Base-by-base conservation (phyloP, 2,113 vertebrate species). In the Stegostoma tigrinum region DNA sequence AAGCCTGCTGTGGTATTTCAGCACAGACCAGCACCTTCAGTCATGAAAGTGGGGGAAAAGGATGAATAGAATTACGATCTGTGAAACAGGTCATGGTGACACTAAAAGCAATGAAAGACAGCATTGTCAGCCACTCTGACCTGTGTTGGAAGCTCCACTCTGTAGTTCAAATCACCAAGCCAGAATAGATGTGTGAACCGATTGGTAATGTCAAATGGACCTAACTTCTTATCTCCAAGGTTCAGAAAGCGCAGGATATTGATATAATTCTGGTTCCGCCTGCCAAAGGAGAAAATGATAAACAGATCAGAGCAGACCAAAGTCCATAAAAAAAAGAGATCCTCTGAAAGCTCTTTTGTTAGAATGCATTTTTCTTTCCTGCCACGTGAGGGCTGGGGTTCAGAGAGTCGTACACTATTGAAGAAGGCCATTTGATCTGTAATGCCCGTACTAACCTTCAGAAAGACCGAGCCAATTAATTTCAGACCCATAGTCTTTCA, bases 101-200 rank as follows among this genome's bases (percentile, higher is more conserved):
- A 21, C 45, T 34, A n/a, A 27, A 61, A 14, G 52, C 48, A 89
- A 55, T 89, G 48, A 55, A 5, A 30, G 14, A 34, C 19, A n/a
- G 34, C 10, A 5, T 30, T 19, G 27, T 34, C 78, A 38, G 72
- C 78, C 0, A 27, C 96, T 96, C 98, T 97, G 96, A 99, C 99
- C 96, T 96, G 96, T 0, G 98, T 97, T 80, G 98, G 98, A 68
- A 98, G 97, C 1, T 99, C 99, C 96, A 99, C 97, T 0, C 99
- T 98, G 96, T 99, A 99, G 97, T 99, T 99, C 96, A 99, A 97
- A 96, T 99, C 99, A 38, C 99, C 99, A 0, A 99, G 97, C 99
- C 99, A 99, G 98, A 99, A 99, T 87, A 99, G 98, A 96, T 99
- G 99, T 17, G 99, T 99, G 96, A 99, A 99, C 55, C 98, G 98